Evolutionary conservation across 1,140 invertebrate species (phyloP), one percentile per base, ranked within the genome.

Genomic region (Tribolium madens): DNA sequence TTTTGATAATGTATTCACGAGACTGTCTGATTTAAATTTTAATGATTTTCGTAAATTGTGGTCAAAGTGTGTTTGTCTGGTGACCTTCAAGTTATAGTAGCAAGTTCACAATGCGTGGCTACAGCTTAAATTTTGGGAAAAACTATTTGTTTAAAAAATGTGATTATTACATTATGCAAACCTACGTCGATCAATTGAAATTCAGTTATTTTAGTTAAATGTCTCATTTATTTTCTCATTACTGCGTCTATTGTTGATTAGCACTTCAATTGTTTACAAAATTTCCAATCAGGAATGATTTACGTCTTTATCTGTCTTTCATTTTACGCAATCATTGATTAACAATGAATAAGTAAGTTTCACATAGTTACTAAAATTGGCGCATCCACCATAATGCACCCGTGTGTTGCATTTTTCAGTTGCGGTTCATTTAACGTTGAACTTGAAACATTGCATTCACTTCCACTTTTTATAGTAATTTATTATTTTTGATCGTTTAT

Each of bases 401-500:
- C 10, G 21, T 6, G 1, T 2, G 52, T 13, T n/a, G 13, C 10
- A 26, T 64, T 31, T 64, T 64, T 33, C 57, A n/a, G 57, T 33
- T 64, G 12, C 57, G 26, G 57, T 64, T 64, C 57, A 64, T 64
- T 33, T 64, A 26, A 64, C 21, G 31, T 64, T 64, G 57, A 64
- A 64, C 57, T 64, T 64, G 57, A 64, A 64, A 33, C n/a, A 12
- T 21, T 5, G 21, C 26, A 14, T 33, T 64, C 26, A 33, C 15
- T 57, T 13, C n/a, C 31, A 64, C 21, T 64, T 64, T 64, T 64
- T 64, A 3, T 33, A 3, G 13, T 13, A 9, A 33, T 1, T 13
- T 64, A 64, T 64, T 21, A 14, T 31, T 64, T 33, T 31, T n/a
- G 21, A 33, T 64, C 57, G 26, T 31, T 64, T 64, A 64, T 64